These are phyloP conservation scores for Hirtodrosophila duncani DNA, from an alignment of 2,888 invertebrate genomes.

Conservation along the genomic window DNA sequence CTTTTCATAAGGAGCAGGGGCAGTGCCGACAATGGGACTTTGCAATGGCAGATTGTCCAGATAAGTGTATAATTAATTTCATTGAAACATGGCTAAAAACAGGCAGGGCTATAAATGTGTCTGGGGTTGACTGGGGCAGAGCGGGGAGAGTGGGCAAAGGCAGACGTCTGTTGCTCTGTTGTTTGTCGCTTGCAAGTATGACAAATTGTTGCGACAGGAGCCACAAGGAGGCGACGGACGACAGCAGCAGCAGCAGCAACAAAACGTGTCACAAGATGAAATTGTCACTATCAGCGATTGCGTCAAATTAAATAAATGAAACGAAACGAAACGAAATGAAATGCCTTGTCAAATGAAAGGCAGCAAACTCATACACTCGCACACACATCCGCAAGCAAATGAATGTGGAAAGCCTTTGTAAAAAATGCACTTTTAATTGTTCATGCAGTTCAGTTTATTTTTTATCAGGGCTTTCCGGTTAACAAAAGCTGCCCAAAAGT, in stretches of 20 bases:
- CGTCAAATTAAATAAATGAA: conserved; percentile 18
- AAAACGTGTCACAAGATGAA: conserved; percentile 14
- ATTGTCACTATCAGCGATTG: conserved; percentile 48
- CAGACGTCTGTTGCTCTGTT: conserved; percentile 22
- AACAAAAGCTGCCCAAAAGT: conserved; percentile 5
- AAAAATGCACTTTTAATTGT: conserved; percentile 43
- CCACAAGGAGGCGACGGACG: conserved; percentile 4
- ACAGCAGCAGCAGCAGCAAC: background rate
- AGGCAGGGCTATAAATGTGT: background rate
- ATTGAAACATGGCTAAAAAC: conserved; percentile 27
- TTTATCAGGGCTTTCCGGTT: conserved; percentile 3
- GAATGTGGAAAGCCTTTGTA: background rate
- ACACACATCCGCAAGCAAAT: conserved; percentile 6
- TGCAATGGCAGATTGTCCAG: conserved; percentile 30
- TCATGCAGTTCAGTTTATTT: conserved; percentile 9
- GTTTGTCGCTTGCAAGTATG: conserved; percentile 11
- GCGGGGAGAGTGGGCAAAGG: background rate
- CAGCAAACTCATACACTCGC: too few relatives aligned
- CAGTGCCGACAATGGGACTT: conserved; percentile 35
- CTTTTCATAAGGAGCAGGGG: conserved; percentile 46
- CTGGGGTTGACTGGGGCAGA: background rate
- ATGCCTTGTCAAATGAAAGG: conserved; percentile 26
- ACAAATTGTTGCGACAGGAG: conserved; percentile 40
- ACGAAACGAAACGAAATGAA: background rate
- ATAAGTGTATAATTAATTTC: conserved; percentile 62